These are phyloP conservation scores for Orientallactaga sibirica DNA, from an alignment of 2,797 vertebrate genomes.

Conservation along the genomic window DNA sequence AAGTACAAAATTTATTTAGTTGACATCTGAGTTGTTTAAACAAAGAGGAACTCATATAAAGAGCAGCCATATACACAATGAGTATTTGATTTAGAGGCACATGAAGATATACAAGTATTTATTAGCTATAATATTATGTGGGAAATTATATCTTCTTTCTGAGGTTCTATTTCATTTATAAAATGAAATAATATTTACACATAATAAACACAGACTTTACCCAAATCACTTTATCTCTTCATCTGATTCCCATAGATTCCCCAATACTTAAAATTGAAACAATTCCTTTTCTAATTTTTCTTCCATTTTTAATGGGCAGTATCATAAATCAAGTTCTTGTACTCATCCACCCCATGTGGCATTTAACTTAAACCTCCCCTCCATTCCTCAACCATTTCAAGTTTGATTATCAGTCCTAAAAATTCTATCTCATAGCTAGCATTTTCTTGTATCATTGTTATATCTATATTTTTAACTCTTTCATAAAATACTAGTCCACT, in stretches of 20 bases:
- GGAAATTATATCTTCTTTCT: constrained; percentile 5
- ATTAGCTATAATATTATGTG: background rate
- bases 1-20: background rate
- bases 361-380: background rate
- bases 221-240: background rate
- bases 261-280: constrained; percentile 22
- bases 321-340: background rate
- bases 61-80: background rate
- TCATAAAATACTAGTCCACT: constrained; percentile 1
- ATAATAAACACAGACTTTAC: constrained; percentile 24
- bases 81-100: constrained; percentile 24
- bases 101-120: background rate
- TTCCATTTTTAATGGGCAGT: background rate
- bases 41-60: too few species aligned
- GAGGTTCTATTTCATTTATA: background rate
- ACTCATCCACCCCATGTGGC: background rate
- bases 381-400: background rate
- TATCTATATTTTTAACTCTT: background rate
- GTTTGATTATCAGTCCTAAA: background rate
- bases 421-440: background rate
- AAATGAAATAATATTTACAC: constrained; percentile 41
- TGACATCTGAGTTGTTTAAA: background rate
- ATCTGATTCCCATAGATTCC: background rate
- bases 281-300: background rate
- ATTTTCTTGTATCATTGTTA: background rate